Conservation (phyloP, 2,113 vertebrate species). For the Tragulus kanchil region DNA sequence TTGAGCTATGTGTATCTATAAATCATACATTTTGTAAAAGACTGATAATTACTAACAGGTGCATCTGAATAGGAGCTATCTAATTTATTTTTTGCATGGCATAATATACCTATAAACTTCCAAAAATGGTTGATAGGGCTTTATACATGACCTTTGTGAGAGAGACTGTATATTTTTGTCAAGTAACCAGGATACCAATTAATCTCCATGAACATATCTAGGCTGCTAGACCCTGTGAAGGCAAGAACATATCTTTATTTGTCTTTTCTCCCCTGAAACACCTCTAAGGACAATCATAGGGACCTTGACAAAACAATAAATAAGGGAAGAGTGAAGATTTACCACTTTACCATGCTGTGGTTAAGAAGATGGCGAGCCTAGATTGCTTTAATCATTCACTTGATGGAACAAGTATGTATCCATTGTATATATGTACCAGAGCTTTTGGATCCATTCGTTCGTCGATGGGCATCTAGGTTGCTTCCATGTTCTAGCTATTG, state of each 20-base stretch:
- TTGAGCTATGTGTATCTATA: neutral
- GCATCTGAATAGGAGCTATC: neutral
- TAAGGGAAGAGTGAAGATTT: slow-evolving; percentile 25
- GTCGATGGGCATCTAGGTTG: too few species aligned
- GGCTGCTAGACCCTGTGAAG: neutral
- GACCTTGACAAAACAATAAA: neutral
- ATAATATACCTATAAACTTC: neutral
- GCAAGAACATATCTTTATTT: neutral
- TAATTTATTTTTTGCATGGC: neutral
- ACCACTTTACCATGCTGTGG: neutral
- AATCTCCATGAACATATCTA: neutral
- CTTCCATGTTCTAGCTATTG: too few species aligned
- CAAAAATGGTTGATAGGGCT: neutral
- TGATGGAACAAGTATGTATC: neutral
- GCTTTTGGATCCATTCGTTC: too few species aligned
- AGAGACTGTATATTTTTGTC: neutral
- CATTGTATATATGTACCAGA: too few species aligned
- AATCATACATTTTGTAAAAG: neutral
- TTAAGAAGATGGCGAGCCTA: slow-evolving; percentile 9
- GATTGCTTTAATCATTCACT: slow-evolving; percentile 42
- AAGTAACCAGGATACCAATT: neutral
- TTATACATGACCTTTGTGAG: neutral
- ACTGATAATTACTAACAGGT: neutral
- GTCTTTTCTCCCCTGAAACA: neutral
- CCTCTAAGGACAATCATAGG: neutral